These are phyloP conservation scores for Syrmaticus mikado DNA, from an alignment of 2,113 vertebrate genomes.

Conservation along the genomic window DNA sequence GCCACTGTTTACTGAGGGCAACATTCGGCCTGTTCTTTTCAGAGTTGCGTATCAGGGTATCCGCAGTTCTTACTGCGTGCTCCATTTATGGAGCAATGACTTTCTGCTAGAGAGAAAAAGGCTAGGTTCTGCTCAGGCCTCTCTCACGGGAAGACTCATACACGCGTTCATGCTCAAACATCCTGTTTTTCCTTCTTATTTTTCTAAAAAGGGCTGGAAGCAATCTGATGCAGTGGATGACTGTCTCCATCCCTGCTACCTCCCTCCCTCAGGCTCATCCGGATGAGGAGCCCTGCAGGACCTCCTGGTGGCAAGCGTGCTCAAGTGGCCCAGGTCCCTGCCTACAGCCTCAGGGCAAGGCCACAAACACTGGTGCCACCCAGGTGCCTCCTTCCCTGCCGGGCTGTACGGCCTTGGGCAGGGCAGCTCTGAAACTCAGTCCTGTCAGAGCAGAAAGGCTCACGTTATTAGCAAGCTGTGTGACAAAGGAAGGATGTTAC, in stretches of 20 bases:
- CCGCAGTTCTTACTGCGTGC: background rate
- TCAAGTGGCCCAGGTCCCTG: background rate
- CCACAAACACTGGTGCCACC: background rate
- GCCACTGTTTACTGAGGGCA: background rate
- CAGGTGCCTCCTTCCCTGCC: background rate
- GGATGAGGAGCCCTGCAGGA: background rate
- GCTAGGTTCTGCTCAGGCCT: background rate
- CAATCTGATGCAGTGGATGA: background rate
- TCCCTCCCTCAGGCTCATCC: background rate
- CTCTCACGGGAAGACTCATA: background rate
- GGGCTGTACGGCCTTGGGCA: background rate
- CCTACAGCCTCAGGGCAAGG: background rate
- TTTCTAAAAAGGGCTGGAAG: background rate
- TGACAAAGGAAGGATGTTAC: background rate
- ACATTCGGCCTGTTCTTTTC: background rate
- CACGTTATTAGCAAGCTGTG: background rate
- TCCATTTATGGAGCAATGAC: background rate
- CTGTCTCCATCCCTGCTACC: background rate
- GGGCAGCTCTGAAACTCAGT: background rate
- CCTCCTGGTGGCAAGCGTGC: background rate
- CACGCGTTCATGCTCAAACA: background rate
- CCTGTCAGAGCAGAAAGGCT: background rate
- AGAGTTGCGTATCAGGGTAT: background rate
- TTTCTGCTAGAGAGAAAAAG: rapidly evolving
- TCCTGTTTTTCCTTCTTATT: background rate